Conservation (phyloP, 2,113 vertebrate genomes). For the Silurus asotus region DNA sequence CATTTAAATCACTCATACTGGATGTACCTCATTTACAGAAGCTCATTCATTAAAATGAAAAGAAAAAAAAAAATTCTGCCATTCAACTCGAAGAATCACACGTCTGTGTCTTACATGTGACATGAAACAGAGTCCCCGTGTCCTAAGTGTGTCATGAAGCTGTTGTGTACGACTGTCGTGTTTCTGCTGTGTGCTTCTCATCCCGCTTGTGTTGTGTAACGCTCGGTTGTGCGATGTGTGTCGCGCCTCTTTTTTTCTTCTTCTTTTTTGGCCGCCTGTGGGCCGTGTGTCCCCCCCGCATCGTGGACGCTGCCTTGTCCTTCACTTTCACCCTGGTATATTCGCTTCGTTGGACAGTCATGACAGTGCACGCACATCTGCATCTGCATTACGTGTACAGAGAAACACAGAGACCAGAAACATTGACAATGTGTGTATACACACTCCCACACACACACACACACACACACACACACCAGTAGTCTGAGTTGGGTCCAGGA, state of each 20-base stretch:
- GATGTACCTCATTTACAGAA: background rate
- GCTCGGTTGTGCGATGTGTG: conserved; percentile 1
- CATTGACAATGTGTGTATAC: background rate
- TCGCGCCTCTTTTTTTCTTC: background rate
- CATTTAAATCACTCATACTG: conserved; percentile 14
- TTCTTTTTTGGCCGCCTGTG: background rate
- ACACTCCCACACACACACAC: background rate
- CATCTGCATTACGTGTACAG: background rate
- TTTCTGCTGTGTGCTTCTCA: conserved; percentile 7
- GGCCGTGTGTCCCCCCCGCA: conserved; percentile 21
- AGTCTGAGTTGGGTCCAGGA: background rate
- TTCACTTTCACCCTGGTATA: conserved; percentile 22
- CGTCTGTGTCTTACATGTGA: background rate
- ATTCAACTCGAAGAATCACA: conserved; percentile 19
- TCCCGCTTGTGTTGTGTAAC: conserved; percentile 13
- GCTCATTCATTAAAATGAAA: background rate
- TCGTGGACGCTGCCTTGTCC: background rate
- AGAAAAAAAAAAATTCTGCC: background rate
- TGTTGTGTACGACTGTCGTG: conserved; percentile 11
- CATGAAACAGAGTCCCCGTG: background rate
- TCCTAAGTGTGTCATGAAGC: background rate
- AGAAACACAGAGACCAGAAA: background rate
- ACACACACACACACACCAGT: background rate
- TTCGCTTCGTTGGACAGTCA: conserved; percentile 7
- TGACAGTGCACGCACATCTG: conserved; percentile 5